Evolutionary conservation across 2,113 vertebrate genomes (phyloP).

Genomic region (Oreochromis tanganicae): DNA sequence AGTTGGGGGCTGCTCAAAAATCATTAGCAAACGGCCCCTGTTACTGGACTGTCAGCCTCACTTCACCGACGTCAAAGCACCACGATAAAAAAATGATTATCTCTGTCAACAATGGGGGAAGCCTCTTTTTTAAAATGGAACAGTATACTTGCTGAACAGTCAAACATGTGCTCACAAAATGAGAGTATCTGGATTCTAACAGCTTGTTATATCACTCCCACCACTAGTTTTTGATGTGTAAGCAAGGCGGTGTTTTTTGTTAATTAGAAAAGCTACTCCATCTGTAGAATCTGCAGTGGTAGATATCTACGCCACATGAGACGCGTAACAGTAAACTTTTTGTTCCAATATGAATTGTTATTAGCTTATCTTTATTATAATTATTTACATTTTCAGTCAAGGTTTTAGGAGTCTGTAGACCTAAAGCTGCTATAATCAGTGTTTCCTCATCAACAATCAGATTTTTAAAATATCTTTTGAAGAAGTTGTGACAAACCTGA

Average conservation of each 20-base stretch:
- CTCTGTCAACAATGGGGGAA: conserved; percentile 62
- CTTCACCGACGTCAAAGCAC: conserved; percentile 70
- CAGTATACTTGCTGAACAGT: conserved; percentile 52
- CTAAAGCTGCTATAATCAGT: background rate
- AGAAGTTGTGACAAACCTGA: background rate
- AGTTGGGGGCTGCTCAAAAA: conserved; percentile 94
- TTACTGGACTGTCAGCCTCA: conserved; percentile 85
- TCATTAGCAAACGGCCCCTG: conserved; percentile 91
- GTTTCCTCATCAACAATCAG: accelerated
- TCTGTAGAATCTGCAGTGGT: conserved; percentile 28
- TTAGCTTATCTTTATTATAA: too few relatives aligned
- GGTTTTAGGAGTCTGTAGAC: background rate
- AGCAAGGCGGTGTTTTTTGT: conserved; percentile 36
- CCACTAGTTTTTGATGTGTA: conserved; percentile 37
- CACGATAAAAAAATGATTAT: conserved; percentile 58
- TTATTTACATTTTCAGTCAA: accelerated
- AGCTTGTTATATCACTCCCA: conserved; percentile 52
- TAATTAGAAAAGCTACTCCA: conserved; percentile 56
- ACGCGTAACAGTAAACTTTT: background rate
- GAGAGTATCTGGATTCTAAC: conserved; percentile 34
- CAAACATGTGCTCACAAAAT: conserved; percentile 48
- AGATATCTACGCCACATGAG: conserved; percentile 8
- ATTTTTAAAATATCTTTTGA: background rate
- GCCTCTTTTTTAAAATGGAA: conserved; percentile 46
- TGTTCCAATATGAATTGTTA: background rate